Evolutionary conservation across 2,113 vertebrate genomes (phyloP), one percentile per base, ranked within the genome.

Genomic region (Numida meleagris): DNA sequence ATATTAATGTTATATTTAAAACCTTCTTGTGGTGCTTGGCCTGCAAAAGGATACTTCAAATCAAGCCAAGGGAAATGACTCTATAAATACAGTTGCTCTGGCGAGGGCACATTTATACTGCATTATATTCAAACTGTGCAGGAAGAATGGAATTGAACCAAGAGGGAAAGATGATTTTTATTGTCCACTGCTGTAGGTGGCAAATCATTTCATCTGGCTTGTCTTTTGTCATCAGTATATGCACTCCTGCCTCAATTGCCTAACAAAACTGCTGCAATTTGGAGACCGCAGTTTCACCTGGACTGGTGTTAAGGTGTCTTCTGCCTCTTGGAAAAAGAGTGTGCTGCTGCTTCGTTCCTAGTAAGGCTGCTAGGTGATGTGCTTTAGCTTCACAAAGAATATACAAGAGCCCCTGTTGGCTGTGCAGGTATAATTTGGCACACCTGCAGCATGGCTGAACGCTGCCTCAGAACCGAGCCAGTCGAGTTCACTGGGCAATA

Each of bases 131-230:
- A 88, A 66, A 68, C 55, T 45, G n/a, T 71, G 83, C 61, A 67
- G 79, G 61, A 94, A 50, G 45, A 77, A 29, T 55, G 27, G 50
- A 80, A 81, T 12, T 76, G 55, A 88, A 80, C n/a, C 27, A 68
- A 62, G 38, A 50, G 36, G 36, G 76, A 92, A 90, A 80, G 46
- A 66, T 25, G 29, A 50, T 75, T 94, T 91, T 61, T 94, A 76
- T 83, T 90, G 45, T 88, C 43, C 74, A 21, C 36, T 94, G 63
- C 63, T 63, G 13, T 72, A 97, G 97, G 95, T 86, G 31, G 96
- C 95, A 29, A 94, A 96, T 65, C 81, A 96, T 85, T 97, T 98
- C 70, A 85, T 97, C 8, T 97, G 95, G 93, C 74, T 97, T 24
- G 42, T 96, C 76, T 82, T 97, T 94, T 97, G 96, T 96, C 96